Evolutionary conservation across 2,113 vertebrate species (phyloP), one percentile per base, ranked within the genome.

Genomic region (Lepus europaeus): DNA sequence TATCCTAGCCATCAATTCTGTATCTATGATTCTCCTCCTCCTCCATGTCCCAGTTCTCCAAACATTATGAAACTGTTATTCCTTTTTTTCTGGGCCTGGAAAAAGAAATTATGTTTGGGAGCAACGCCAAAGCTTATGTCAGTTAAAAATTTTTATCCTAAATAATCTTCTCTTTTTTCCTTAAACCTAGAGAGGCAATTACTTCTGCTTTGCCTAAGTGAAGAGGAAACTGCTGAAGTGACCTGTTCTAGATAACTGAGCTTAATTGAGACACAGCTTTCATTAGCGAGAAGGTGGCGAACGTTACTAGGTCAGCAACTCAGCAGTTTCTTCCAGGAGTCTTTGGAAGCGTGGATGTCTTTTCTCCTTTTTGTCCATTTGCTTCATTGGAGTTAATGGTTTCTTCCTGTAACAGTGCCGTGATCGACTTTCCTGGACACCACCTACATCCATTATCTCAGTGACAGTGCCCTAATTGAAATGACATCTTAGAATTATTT

Each of bases 401-500:
- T 95, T 73, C 94, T 97, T 97, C 92, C 93, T 90, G 49, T 95
- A 95, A 97, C 53, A 66, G 45, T 61, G 66, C 87, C n/a, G 6
- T 92, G 88, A 90, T 95, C 6, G 19, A 80, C 97, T 92, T 96
- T 96, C 85, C 90, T 94, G 90, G 92, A 96, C 12, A 1, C 36
- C 31, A 82, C 64, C 73, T 27, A 51, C 93, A 97, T 97, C 93
- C 49, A 73, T 97, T 92, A 93, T 83, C 53, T 33, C 36, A 83
- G 64, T 92, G 95, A 92, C 95, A 96, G 95, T 90, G 64, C 90
- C 93, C 94, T 97, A 97, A 97, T 96, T 97, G 96, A 97, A 97
- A 95, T 96, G 96, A 96, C 96, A 97, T 94, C 93, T 97, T 90
- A 97, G 86, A 97, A 96, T 96, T 97, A 97, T 97, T 97, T 97